Evolutionary conservation across 2,888 invertebrate genomes (phyloP), one percentile per base, ranked within the genome.

Genomic region (Sinotaia quadrata): DNA sequence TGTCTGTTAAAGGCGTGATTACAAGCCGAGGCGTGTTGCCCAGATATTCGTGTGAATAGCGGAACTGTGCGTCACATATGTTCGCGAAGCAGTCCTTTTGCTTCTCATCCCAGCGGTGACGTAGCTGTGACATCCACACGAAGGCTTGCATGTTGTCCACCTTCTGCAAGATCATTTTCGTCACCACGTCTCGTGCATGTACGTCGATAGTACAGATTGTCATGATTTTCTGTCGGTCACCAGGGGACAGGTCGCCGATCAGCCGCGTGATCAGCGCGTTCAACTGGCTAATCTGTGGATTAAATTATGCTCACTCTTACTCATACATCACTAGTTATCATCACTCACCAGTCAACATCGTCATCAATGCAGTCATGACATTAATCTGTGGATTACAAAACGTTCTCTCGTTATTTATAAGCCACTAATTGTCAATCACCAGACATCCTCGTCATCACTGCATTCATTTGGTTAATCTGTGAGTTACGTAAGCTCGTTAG

Each of bases 161-260:
- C 89, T 97, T 96, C 76, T 93, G 92, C 85, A 94, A 93, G 77
- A 98, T 96, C 88, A 98, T 91, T 89, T 96, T 96, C 73, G 93
- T 92, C 12, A 98, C 96, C 21, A 98, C 97, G 88, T 98, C 98
- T 69, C 98, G 91, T 1, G 97, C 96, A 89, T 98, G 98, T 10
- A 98, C 97, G 87, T 88, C 87, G 75, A 88, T 96, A 0, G 98
- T 98, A 88, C 97, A 98, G 86, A 98, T 96, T 0, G 98, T 98
- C 97, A 97, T 97, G 80, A 98, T 95, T 89, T 98, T 98, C 87
- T 98, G 97, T 51, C 98, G 92, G 88, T 97, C 96, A 84, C 95
- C 94, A 82, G 93, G 93, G 67, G 92, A 93, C 65, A 98, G 90
- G 84, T 97, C 95, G 27, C 97, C 97, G 74, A 97, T 91, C 69